phyloP scores from a whole-genome alignment of 2,888 invertebrate species.

The Eupithecia centaureata region DNA sequence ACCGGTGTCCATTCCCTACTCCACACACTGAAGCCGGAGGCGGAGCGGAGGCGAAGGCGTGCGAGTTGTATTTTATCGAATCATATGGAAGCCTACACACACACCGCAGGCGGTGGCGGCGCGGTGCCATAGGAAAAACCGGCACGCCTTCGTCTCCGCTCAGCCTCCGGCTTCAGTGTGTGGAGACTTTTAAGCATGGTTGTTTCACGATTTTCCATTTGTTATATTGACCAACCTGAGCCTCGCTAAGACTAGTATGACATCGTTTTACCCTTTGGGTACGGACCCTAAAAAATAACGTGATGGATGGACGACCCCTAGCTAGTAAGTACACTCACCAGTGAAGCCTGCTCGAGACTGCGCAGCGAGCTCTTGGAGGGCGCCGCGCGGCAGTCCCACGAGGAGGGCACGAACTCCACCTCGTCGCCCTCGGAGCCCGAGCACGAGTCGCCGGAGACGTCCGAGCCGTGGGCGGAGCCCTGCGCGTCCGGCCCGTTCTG shows the following conservation, averaged over 20 bases:
- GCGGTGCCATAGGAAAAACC: too few relatives aligned
- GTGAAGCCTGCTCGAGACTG: slow-evolving; percentile 65
- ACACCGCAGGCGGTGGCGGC: too few relatives aligned
- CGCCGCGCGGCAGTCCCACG: slow-evolving; percentile 91
- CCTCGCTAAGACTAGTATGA: neutral
- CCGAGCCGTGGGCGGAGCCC: slow-evolving; percentile 46
- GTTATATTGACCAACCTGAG: neutral
- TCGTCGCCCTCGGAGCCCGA: slow-evolving; percentile 85
- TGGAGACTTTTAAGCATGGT: neutral
- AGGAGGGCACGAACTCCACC: slow-evolving; percentile 90
- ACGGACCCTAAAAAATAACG: too few relatives aligned
- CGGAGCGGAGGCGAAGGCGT: too few relatives aligned
- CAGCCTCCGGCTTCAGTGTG: too few relatives aligned
- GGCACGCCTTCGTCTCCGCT: too few relatives aligned
- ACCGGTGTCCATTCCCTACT: too few relatives aligned
- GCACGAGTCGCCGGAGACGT: slow-evolving; percentile 58
- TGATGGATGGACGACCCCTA: too few relatives aligned
- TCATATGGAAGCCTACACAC: too few relatives aligned
- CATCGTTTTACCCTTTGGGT: too few relatives aligned
- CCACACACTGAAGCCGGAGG: too few relatives aligned
- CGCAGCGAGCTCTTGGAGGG: slow-evolving; percentile 89
- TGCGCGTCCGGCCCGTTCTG: slow-evolving; percentile 37
- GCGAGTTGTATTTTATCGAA: too few relatives aligned
- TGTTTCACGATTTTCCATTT: neutral
- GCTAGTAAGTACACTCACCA: slow-evolving; percentile 52